phyloP scores from a whole-genome alignment of 2,888 invertebrate species.

The Bimastos eiseni region DNA sequence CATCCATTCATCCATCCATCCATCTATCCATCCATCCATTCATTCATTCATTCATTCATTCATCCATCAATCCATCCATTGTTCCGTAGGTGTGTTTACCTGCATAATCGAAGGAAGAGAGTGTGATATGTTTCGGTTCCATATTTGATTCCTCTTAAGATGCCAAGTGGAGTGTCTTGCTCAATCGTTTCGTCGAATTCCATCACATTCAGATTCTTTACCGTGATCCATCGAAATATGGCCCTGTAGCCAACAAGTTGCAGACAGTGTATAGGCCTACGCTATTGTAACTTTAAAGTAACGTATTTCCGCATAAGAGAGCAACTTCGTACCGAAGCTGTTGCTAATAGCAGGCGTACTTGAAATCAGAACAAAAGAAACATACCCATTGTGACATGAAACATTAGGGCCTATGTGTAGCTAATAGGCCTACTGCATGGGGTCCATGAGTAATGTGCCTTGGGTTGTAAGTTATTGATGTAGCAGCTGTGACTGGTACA shows the following conservation, averaged over 20 bases:
- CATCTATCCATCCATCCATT: not conserved
- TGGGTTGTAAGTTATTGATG: no score
- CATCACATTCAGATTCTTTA: constrained; percentile 62
- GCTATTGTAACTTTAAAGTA: no score
- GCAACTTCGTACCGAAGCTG: no score
- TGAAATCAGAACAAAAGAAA: no score
- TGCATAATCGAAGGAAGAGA: constrained; percentile 62
- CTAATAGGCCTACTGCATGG: no score
- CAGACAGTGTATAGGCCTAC: not conserved
- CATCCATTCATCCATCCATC: not conserved
- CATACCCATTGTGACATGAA: no score
- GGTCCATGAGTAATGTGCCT: no score
- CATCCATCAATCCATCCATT: not conserved
- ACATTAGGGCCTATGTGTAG: no score
- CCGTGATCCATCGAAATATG: constrained; percentile 62
- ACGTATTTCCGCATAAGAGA: no score
- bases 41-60: not conserved
- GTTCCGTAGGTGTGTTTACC: constrained; percentile 53
- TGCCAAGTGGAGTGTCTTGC: constrained; percentile 57
- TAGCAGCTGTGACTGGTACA: no score
- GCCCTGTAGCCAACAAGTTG: constrained; percentile 49
- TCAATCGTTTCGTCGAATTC: constrained; percentile 66
- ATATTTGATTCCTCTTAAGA: constrained; percentile 61
- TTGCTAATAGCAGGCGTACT: no score
- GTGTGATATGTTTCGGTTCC: constrained; percentile 63